A percentile compares a stretch with the other conserved stretches of the same genome.
These are phyloP conservation scores for Lepidotrigona ventralis DNA, from an alignment of 1,140 invertebrate genomes.

Conservation along the genomic window DNA sequence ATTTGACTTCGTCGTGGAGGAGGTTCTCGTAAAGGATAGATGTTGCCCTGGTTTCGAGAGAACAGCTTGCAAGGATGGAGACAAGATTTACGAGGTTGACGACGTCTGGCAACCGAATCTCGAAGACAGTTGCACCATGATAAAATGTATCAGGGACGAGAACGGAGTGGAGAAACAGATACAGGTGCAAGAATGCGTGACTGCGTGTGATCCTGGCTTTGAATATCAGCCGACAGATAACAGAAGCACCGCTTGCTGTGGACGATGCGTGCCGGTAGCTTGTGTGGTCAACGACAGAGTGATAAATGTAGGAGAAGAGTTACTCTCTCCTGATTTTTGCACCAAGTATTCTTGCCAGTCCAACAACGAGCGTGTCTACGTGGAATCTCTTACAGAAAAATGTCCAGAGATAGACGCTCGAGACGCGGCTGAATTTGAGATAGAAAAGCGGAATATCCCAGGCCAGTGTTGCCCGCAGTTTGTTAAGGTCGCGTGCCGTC, in stretches of 20 bases:
- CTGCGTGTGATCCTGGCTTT: slow-evolving; percentile 73
- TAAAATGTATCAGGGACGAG: slow-evolving; percentile 78
- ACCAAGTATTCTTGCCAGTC: slow-evolving; percentile 81
- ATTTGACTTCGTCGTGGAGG: slow-evolving; percentile 81
- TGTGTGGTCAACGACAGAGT: slow-evolving; percentile 82
- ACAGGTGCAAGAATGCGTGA: slow-evolving; percentile 69
- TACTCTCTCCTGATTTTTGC: slow-evolving; percentile 83
- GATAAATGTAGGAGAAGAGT: slow-evolving; percentile 79
- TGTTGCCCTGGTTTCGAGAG: slow-evolving; percentile 84
- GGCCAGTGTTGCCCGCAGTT: slow-evolving; percentile 82
- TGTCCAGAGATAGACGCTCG: slow-evolving; percentile 75
- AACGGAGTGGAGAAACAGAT: slow-evolving; percentile 77
- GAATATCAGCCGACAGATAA: slow-evolving; percentile 72
- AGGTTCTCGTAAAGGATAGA: slow-evolving; percentile 78
- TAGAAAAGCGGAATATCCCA: slow-evolving; percentile 76
- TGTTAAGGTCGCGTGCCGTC: slow-evolving; percentile 81
- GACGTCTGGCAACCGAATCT: slow-evolving; percentile 81
- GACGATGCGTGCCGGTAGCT: slow-evolving; percentile 82
- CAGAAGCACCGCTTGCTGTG: slow-evolving; percentile 82
- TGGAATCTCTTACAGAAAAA: slow-evolving; percentile 69
- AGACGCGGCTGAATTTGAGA: slow-evolving; percentile 78
- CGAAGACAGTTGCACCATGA: slow-evolving; percentile 80
- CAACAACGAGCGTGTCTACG: slow-evolving; percentile 80
- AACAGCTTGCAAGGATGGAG: slow-evolving; percentile 82
- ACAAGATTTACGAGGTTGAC: slow-evolving; percentile 80